A percentile compares a stretch with the other conserved stretches of the same genome.
Evolutionary conservation across 2,113 vertebrate species (phyloP).

Genomic region (Cephalophus harveyi): DNA sequence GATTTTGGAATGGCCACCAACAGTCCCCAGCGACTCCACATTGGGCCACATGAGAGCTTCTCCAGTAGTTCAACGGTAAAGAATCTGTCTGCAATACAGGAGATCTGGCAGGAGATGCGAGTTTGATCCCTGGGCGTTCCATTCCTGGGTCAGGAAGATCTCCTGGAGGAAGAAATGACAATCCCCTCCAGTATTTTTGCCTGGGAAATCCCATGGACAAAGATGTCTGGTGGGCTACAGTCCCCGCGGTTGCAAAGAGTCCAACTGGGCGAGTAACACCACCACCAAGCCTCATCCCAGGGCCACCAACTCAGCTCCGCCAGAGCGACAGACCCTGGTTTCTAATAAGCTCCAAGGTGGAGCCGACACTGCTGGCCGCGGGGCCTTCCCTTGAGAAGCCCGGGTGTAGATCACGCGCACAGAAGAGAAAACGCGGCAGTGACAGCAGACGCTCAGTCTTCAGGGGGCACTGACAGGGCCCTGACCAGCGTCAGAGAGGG

Average conservation of each 20-base stretch:
- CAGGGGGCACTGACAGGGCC: accelerated
- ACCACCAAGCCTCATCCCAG: not conserved
- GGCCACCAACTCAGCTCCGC: not conserved
- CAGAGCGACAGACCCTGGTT: not conserved
- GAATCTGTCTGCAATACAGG: not conserved
- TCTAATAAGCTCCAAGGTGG: not conserved
- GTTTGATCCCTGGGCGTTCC: not conserved
- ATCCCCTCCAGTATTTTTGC: not conserved
- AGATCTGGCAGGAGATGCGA: not conserved
- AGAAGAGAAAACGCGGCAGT: accelerated
- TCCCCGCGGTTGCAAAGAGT: not conserved
- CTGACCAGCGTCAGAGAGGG: no score
- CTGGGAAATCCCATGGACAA: not conserved
- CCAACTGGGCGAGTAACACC: not conserved
- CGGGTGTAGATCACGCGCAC: accelerated
- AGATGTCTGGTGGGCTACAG: not conserved
- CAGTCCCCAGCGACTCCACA: not conserved
- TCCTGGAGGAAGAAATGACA: not conserved
- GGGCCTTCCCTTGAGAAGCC: not conserved
- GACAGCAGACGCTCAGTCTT: no score
- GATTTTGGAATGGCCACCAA: not conserved
- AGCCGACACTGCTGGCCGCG: not conserved
- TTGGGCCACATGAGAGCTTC: not conserved
- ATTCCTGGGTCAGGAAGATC: not conserved
- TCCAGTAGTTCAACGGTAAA: not conserved